Conservation (phyloP, 2,797 vertebrate species). For the Urocyon cinereoargenteus region DNA sequence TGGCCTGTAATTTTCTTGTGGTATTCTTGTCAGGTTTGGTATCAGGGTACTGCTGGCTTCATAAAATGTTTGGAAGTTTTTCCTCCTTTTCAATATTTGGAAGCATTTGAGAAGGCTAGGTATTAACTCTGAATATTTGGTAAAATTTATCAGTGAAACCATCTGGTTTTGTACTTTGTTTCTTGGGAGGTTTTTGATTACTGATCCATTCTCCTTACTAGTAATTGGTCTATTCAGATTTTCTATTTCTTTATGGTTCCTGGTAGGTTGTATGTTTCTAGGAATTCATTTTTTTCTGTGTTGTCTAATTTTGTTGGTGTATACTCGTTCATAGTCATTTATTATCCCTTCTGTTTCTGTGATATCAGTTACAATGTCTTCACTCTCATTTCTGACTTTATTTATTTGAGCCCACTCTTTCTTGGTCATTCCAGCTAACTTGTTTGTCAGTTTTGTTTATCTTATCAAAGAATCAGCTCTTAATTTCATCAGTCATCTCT, state of each 20-base stretch:
- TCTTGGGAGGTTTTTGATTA: not conserved
- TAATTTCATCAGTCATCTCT: not conserved
- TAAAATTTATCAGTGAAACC: not conserved
- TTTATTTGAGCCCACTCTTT: not conserved
- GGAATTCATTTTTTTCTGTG: not conserved
- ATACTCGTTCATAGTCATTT: not conserved
- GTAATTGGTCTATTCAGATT: not conserved
- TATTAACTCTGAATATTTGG: not conserved
- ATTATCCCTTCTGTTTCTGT: not conserved
- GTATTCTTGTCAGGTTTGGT: not conserved
- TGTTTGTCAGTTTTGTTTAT: not conserved
- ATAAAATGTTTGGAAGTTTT: not conserved
- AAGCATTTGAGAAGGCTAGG: not conserved
- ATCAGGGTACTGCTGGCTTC: not conserved
- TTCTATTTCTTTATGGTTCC: not conserved
- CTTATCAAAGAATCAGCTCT: not conserved
- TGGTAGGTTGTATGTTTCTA: not conserved
- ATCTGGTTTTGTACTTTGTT: not conserved
- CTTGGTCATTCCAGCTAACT: not conserved
- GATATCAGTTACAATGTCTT: not conserved
- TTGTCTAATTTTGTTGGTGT: not conserved
- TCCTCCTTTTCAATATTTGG: not conserved
- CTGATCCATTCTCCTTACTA: not conserved
- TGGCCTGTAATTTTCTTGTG: not conserved
- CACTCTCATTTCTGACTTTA: not conserved